Evolutionary conservation across 2,888 invertebrate genomes (phyloP), one percentile per base, ranked within the genome.

Genomic region (Rapana venosa): DNA sequence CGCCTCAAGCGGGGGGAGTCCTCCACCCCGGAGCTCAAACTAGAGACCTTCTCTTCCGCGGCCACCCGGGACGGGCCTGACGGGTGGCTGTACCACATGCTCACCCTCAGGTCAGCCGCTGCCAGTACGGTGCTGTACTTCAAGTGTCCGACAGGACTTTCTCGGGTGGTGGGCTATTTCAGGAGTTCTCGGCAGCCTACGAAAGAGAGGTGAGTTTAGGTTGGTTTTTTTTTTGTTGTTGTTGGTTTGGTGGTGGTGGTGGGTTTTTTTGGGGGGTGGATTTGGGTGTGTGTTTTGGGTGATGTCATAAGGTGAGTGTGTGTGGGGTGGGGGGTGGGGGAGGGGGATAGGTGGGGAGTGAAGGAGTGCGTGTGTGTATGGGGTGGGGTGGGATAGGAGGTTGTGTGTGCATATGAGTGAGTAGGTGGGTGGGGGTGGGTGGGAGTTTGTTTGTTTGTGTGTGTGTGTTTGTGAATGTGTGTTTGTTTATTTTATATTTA

Each of bases 1-100:
- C n/a, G 20, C 0, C n/a, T 88, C 61, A 70, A 66, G 15, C 87
- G 87, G n/a, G 74, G 87, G 4, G n/a, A n/a, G 47, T 47, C 17
- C 26, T 13, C 32, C n/a, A 61, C 88, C 8, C 81, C 81, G 36
- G 58, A 47, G 0, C 88, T 83, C 17, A 8, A n/a, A 35, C 0
- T 88, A 85, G 84, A 84, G 32, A 26, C 36, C 6, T 91, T 85
- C 85, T 74, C 22, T 15, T 56, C 91, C 66, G 89, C 81, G 20
- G 90, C 90, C 83, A 91, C 88, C 26, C 83, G 90, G 79, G 88
- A 85, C 13, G 90, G 90, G 0, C 88, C 88, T 17, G 79, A 91
- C 35, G 83, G 85, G 36, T 86, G 88, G 88, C 36, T 88, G 77
- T 93, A 93, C 91, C 93, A 92, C 84, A 91, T 92, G 20, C 92